Evolutionary conservation across 2,113 vertebrate species (phyloP), one percentile per base, ranked within the genome.

Genomic region (Circaetus gallicus): DNA sequence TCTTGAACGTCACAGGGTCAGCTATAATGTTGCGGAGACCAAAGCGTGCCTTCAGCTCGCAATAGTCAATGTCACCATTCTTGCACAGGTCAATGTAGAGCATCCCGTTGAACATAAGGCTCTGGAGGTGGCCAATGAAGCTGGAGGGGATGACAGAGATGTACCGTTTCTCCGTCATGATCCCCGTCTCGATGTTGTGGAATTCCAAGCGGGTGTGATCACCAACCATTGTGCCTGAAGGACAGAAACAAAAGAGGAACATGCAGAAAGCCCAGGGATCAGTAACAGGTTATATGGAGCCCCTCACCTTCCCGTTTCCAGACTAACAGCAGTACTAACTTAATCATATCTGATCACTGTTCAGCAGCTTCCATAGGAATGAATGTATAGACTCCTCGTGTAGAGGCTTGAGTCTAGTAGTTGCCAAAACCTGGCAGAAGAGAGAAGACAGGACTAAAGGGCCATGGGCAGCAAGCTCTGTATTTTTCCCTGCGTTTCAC

Each of bases 151-250:
- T 99, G 80, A 98, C 98, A 3, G 99, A 99, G 95, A 99, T 98
- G 82, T 99, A 99, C 3, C 98, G 98, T 15, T 99, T 99, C 98
- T 99, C 99, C 0, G 99, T 99, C 99, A 99, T 99, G 97, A 99
- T 99, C 42, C 99, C 99, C 0, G 99, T 99, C 98, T 99, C 99
- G 0, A 99, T 99, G 95, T 99, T 99, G 98, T 99, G 99, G 98
- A 99, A 99, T 97, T 99, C 99, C 98, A 99, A 96, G n/a, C 99
- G 99, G 12, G 99, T 99, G 71, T 99, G 99, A 95, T 99, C 99
- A 22, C 99, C 99, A 89, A 99, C 99, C 99, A 99, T 99, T 5
- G 99, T 99, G 87, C 99, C 99, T 99, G 95, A 85, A 98, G 90
- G 79, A 82, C 36, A 85, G 55, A 58, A 93, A 91, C 17, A 83